These are phyloP conservation scores for Aporophyla lueneburgensis DNA, from an alignment of 2,888 invertebrate species.

Conservation along the genomic window DNA sequence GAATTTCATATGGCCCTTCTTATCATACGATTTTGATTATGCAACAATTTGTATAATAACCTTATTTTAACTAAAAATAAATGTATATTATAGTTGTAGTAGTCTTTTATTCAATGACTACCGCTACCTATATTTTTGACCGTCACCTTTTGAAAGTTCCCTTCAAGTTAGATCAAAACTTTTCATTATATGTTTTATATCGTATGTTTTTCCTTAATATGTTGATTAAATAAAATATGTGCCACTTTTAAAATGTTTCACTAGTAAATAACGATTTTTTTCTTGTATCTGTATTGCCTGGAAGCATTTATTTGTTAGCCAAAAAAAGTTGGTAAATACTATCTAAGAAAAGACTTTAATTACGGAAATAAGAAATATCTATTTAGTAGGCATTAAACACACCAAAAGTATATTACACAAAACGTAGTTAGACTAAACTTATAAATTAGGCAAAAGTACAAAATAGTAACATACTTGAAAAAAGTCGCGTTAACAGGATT, in stretches of 20 bases:
- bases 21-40: not conserved
- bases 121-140: not conserved
- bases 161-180: not conserved
- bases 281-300: too few relatives aligned
- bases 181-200: too few relatives aligned
- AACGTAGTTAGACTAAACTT: not conserved
- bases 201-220: not conserved
- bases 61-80: not conserved
- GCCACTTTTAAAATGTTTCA: not conserved
- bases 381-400: not conserved
- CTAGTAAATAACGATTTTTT: not conserved
- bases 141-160: not conserved
- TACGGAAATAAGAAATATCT: not conserved
- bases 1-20: not conserved
- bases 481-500: constrained; percentile 26
- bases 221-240: not conserved
- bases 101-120: not conserved
- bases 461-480: constrained; percentile 57
- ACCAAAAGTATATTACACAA: not conserved
- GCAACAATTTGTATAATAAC: not conserved
- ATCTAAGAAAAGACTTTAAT: not conserved
- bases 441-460: not conserved
- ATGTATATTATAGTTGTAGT: not conserved
- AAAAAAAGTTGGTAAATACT: too few relatives aligned
- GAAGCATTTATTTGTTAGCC: not conserved